phyloP scores from a whole-genome alignment of 2,797 vertebrate species.

The Columba guinea region DNA sequence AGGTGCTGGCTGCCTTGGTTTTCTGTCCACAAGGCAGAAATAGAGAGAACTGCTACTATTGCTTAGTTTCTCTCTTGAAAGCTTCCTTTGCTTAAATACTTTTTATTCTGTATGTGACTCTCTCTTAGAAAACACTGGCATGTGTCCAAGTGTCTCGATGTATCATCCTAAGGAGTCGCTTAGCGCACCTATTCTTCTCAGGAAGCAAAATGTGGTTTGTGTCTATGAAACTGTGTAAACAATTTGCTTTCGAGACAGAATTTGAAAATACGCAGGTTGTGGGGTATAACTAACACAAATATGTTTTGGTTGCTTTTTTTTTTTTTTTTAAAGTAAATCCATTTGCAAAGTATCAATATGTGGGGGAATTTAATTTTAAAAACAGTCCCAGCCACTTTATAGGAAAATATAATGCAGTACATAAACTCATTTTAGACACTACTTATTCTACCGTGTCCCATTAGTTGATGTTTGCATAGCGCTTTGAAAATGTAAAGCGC shows the following conservation, averaged over 20 bases:
- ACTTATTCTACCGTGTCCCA: slow-evolving; percentile 64
- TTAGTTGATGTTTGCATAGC: slow-evolving; percentile 67
- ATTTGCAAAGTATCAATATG: slow-evolving; percentile 41
- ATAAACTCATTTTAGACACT: slow-evolving; percentile 69
- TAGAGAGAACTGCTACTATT: slow-evolving; percentile 21
- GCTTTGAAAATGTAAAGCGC: slow-evolving; percentile 70
- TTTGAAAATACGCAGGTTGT: neutral
- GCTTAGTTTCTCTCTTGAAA: slow-evolving; percentile 54
- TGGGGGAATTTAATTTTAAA: slow-evolving; percentile 51
- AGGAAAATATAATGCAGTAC: slow-evolving; percentile 52
- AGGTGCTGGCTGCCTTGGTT: neutral
- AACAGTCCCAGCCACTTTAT: slow-evolving; percentile 34
- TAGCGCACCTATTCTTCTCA: slow-evolving; percentile 60
- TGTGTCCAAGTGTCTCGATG: slow-evolving; percentile 19
- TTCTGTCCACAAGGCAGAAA: neutral
- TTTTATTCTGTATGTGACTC: slow-evolving; percentile 7
- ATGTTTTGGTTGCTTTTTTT: neutral
- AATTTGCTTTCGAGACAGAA: slow-evolving; percentile 15
- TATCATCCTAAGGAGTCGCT: slow-evolving; percentile 48
- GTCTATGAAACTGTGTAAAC: slow-evolving; percentile 60
- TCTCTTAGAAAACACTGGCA: slow-evolving; percentile 37
- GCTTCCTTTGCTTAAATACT: slow-evolving; percentile 63
- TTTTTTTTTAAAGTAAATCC: slow-evolving; percentile 30
- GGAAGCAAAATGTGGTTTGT: slow-evolving; percentile 49
- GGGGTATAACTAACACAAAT: slow-evolving; percentile 9